Percentiles rank a stretch among this genome's conserved stretches.
These are phyloP conservation scores for Pseudolaguvia tuberculata DNA, from an alignment of 2,113 vertebrate species.

Conservation along the genomic window DNA sequence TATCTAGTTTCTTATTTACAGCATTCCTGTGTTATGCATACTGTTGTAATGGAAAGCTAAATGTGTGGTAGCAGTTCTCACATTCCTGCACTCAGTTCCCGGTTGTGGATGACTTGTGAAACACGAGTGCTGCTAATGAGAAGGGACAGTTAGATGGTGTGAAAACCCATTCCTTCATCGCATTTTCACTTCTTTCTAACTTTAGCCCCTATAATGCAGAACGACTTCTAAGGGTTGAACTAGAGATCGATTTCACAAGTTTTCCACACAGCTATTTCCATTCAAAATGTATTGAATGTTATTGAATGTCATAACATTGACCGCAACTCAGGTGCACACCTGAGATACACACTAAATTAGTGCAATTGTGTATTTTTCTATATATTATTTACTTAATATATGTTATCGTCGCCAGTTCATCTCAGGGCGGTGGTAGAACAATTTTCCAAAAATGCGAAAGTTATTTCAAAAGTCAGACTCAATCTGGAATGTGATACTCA, in stretches of 20 bases:
- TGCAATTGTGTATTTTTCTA: too few species aligned
- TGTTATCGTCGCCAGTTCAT: too few species aligned
- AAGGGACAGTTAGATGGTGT: constrained; percentile 39
- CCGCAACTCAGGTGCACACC: too few species aligned
- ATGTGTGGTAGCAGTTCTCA: background rate
- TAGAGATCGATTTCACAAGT: constrained; percentile 22
- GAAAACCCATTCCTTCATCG: constrained; percentile 37
- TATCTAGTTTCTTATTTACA: constrained; percentile 10
- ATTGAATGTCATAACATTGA: too few species aligned
- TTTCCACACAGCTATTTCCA: too few species aligned
- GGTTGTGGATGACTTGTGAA: constrained; percentile 13
- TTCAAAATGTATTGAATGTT: too few species aligned
- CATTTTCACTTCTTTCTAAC: constrained; percentile 30
- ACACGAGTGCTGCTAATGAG: constrained; percentile 32
- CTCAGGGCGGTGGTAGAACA: too few species aligned
- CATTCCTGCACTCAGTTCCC: background rate
- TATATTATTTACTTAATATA: too few species aligned
- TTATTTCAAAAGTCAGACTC: too few species aligned
- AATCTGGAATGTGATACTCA: too few species aligned
- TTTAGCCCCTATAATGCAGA: constrained; percentile 23
- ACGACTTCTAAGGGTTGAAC: background rate
- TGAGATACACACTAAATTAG: too few species aligned
- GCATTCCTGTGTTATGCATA: constrained; percentile 21
- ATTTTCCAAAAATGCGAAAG: too few species aligned
- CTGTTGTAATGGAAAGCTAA: constrained; percentile 21